Evolutionary conservation across 2,888 invertebrate species (phyloP), one percentile per base, ranked within the genome.

Genomic region (Corythucha ciliata): DNA sequence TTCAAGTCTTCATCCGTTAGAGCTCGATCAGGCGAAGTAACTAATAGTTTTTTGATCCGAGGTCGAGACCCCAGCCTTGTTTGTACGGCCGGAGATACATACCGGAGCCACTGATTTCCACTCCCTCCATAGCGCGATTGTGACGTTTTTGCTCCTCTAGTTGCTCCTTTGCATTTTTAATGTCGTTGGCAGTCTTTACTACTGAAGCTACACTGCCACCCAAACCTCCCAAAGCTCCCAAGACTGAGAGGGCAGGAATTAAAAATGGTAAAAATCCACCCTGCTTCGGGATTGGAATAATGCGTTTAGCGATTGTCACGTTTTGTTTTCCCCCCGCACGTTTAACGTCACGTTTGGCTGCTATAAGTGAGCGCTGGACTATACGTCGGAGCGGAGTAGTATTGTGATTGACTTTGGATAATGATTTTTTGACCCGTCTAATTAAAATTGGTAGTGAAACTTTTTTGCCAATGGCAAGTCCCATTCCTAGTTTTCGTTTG

Each of bases 401-500:
- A n/a, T n/a, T n/a, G n/a, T n/a, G n/a, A n/a, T n/a, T n/a, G n/a
- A n/a, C n/a, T n/a, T n/a, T n/a, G n/a, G n/a, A n/a, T n/a, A n/a
- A n/a, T n/a, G n/a, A n/a, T n/a, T n/a, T n/a, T n/a, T n/a, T n/a
- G n/a, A n/a, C n/a, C n/a, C n/a, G n/a, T n/a, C 29, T n/a, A n/a
- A n/a, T n/a, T n/a, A n/a, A n/a, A n/a, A n/a, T n/a, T n/a, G n/a
- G n/a, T n/a, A n/a, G n/a, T n/a, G n/a, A n/a, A n/a, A n/a, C n/a
- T n/a, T n/a, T n/a, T n/a, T n/a, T n/a, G n/a, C n/a, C n/a, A n/a
- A n/a, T n/a, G n/a, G n/a, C n/a, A n/a, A n/a, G 29, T 16, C 54
- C 54, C 6, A 34, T 40, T 18, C 54, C 51, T 3, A 52, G 6
- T 16, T 3, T 8, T 40, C 12, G 10, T 52, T 54, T 54, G 7